These are phyloP conservation scores for Drosophila bocqueti DNA, from an alignment of 1,140 invertebrate genomes.

Conservation along the genomic window DNA sequence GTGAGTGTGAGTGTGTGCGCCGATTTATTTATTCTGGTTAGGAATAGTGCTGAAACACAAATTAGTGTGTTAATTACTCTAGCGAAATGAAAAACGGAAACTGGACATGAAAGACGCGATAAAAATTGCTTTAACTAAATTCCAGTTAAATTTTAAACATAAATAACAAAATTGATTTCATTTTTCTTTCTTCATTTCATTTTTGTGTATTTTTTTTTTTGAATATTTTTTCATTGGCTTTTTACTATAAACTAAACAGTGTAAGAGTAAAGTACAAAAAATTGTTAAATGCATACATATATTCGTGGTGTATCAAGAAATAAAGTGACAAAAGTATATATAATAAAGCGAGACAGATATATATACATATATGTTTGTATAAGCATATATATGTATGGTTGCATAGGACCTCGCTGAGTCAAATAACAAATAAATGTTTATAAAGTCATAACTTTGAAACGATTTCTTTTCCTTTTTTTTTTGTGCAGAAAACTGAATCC, in stretches of 20 bases:
- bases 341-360: constrained; percentile 15
- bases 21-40: constrained; percentile 7
- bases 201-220: constrained; percentile 14
- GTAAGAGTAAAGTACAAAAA: constrained; percentile 36
- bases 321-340: constrained; percentile 12
- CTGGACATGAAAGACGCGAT: constrained; percentile 7
- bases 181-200: constrained; percentile 9
- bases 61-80: constrained; percentile 50
- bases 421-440: constrained; percentile 34
- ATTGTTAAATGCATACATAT: constrained; percentile 30
- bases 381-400: constrained; percentile 8
- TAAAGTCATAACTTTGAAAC: neutral
- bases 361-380: constrained; percentile 1
- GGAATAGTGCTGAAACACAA: constrained; percentile 33
- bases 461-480: neutral
- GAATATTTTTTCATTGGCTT: neutral
- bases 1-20: constrained; percentile 16
- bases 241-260: constrained; percentile 59
- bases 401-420: constrained; percentile 8
- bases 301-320: constrained; percentile 24
- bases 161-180: constrained; percentile 15
- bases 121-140: constrained; percentile 76
- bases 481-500: constrained; percentile 23
- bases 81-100: constrained; percentile 41
- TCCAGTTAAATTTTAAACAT: constrained; percentile 39